Conservation (phyloP, 2,113 vertebrate genomes). For the Azemiops feae region DNA sequence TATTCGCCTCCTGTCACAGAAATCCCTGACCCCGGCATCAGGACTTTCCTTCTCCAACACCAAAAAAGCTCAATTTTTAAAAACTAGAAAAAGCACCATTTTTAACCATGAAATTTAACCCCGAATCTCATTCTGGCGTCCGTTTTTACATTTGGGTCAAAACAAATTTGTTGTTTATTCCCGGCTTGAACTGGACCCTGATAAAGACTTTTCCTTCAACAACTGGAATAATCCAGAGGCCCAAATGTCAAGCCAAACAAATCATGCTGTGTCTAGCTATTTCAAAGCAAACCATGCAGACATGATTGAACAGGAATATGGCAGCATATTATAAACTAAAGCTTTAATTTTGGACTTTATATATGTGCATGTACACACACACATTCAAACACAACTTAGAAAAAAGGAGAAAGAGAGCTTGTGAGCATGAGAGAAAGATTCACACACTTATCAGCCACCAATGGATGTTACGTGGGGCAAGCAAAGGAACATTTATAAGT, state of each 20-base stretch:
- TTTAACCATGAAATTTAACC: no score
- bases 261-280: not conserved
- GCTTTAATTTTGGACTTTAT: not conserved
- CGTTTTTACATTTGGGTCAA: no score
- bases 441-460: not conserved
- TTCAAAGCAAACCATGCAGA: not conserved
- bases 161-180: no score
- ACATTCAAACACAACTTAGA: not conserved
- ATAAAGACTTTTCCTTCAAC: no score
- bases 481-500: not conserved
- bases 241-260: not conserved
- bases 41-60: no score
- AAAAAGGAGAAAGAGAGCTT: fast-evolving
- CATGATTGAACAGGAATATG: not conserved
- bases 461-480: not conserved
- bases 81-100: no score
- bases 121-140: no score
- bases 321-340: not conserved
- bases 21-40: no score
- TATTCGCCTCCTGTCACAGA: no score
- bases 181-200: no score
- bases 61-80: no score
- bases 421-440: not conserved
- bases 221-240: not conserved
- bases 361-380: not conserved